Percentiles rank a stretch among this genome's conserved stretches.
Conservation (phyloP, 2,888 invertebrate species). For the Thalpophila matura region DNA sequence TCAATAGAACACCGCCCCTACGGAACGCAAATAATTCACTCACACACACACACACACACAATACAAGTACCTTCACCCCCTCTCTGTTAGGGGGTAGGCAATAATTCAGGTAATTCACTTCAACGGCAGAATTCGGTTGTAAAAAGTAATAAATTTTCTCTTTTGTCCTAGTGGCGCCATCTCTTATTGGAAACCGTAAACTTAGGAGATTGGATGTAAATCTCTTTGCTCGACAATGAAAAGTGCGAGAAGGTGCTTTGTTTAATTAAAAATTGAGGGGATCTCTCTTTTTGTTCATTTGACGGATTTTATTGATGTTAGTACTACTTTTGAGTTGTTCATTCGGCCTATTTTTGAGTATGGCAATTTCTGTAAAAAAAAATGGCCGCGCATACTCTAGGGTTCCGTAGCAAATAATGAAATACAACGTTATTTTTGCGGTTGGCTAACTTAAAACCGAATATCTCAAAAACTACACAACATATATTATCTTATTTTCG, state of each 20-base stretch:
- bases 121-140: conserved; percentile 46
- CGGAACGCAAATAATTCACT: conserved; percentile 40
- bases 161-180: conserved; percentile 50
- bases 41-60: conserved; percentile 21
- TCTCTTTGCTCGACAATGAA: conserved; percentile 23
- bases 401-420: too few species aligned
- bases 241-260: not conserved
- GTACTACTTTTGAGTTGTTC: too few species aligned
- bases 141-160: conserved; percentile 55
- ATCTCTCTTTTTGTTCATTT: not conserved
- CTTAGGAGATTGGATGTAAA: conserved; percentile 54
- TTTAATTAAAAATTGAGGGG: conserved; percentile 11
- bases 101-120: conserved; percentile 60
- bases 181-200: conserved; percentile 49
- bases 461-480: too few species aligned
- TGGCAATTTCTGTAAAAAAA: too few species aligned
- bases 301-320: not conserved
- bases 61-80: conserved; percentile 8
- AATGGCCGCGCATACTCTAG: too few species aligned
- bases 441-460: too few species aligned
- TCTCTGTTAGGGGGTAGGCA: conserved; percentile 23
- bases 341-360: too few species aligned
- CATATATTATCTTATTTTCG: too few species aligned
- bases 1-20: conserved; percentile 40
- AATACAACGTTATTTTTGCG: too few species aligned